phyloP scores from a whole-genome alignment of 2,113 vertebrate species.

The Cygnus buccinator region DNA sequence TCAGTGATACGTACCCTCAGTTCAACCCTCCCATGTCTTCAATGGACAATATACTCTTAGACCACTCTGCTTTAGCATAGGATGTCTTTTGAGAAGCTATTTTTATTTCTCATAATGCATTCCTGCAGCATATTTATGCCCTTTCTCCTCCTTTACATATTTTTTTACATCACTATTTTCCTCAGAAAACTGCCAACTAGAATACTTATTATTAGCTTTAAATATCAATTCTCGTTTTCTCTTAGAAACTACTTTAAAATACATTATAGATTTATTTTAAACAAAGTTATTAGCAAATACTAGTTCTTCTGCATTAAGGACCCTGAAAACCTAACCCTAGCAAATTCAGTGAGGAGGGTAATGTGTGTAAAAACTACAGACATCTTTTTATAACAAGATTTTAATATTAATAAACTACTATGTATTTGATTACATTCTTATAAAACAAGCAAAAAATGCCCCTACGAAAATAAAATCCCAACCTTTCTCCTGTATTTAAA shows the following conservation, averaged over 20 bases:
- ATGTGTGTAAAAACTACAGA: background rate
- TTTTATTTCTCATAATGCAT: background rate
- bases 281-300: background rate
- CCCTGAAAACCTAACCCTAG: background rate
- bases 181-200: background rate
- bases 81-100: background rate
- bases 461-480: background rate
- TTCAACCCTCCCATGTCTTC: background rate
- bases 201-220: background rate
- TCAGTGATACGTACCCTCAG: background rate
- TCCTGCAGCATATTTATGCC: background rate
- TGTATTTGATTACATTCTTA: background rate
- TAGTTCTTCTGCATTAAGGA: background rate
- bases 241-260: background rate
- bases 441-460: background rate
- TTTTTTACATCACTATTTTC: background rate
- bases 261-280: background rate
- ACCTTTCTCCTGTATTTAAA: background rate
- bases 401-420: background rate
- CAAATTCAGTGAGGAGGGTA: background rate
- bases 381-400: background rate
- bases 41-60: background rate
- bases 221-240: background rate
- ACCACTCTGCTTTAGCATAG: background rate
- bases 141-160: too few species aligned